A percentile compares a stretch with the other conserved stretches of the same genome.
Evolutionary conservation across 2,797 vertebrate genomes (phyloP).

Genomic region (Epinephelus coioides): DNA sequence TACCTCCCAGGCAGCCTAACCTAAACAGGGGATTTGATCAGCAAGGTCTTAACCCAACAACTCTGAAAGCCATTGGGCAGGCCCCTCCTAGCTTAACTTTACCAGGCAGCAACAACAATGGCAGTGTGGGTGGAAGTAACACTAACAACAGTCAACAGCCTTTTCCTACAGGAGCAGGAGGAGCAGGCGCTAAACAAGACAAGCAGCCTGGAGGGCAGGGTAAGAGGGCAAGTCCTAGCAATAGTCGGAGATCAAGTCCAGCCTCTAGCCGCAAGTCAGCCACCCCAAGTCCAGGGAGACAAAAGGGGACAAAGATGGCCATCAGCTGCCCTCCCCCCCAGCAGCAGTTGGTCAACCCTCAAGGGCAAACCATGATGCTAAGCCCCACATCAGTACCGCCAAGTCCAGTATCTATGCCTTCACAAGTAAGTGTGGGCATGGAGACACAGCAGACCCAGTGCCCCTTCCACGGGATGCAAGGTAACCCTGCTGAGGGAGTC

Average conservation of each 20-base stretch:
- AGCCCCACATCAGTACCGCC: constrained; percentile 86
- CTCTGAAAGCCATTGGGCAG: constrained; percentile 98
- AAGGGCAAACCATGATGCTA: constrained; percentile 88
- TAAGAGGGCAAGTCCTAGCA: constrained; percentile 96
- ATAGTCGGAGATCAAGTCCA: constrained; percentile 95
- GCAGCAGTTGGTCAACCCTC: constrained; percentile 88
- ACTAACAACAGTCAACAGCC: constrained; percentile 86
- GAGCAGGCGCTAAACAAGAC: constrained; percentile 89
- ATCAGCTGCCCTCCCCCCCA: constrained; percentile 88
- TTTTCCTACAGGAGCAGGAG: constrained; percentile 86
- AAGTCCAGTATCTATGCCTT: constrained; percentile 84
- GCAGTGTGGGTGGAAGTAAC: constrained; percentile 75
- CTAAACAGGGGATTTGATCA: constrained; percentile 97
- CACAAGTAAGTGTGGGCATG: constrained; percentile 76
- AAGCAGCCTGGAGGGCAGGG: constrained; percentile 90
- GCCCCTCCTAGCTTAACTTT: constrained; percentile 92
- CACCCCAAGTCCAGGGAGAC: constrained; percentile 95
- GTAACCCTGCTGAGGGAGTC: constrained; percentile 83
- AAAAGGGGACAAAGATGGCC: constrained; percentile 92
- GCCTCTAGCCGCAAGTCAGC: constrained; percentile 96
- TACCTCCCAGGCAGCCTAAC: constrained; percentile 94
- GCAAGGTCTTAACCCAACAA: constrained; percentile 98
- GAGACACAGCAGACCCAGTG: constrained; percentile 86
- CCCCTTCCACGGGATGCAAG: constrained; percentile 79
- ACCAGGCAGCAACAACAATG: constrained; percentile 85